Base-by-base conservation (phyloP, 2,888 invertebrate species). In the Orchestes rusci region DNA sequence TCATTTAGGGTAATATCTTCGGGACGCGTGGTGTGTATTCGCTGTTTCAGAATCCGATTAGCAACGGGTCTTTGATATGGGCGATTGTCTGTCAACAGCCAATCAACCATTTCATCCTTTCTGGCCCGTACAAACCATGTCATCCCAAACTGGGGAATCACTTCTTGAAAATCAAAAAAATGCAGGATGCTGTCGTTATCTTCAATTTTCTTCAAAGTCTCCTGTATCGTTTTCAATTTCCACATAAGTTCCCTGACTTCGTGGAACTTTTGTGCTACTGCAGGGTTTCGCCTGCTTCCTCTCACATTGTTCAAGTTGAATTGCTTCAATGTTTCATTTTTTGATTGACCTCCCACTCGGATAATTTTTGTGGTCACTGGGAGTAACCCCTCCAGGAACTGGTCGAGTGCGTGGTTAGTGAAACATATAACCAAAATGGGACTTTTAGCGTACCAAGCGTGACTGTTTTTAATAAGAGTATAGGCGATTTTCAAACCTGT, bases 401-500 rank as follows among this genome's bases (percentile, higher is more conserved):
- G 47, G 33, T 47, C 47, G 19, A 47, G 40, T 12, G 47, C 47
- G 28, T 47, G 47, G 36, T 47, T 90, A 5, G 89, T 90, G 62
- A 80, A 87, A 57, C 88, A 86, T 16, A 91, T 78, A 0, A 91
- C 70, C 5, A 90, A 67, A 63, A 47, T 43, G 13, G 47, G 47
- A 27, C 20, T 30, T 4, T 31, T 12, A 19, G 39, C 13, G 13
- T 33, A 90, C 73, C 73, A 73, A 2, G 50, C 19, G 0, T 51
- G 18, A 10, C 54, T 52, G 61, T 84, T 88, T 45, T 73, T 65
- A 2, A 89, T 63, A 16, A 91, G 60, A 0, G 77, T 74, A 41
- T 79, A 70, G 1, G 83, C 79, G 15, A 92, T 77, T 73, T 84
- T 81, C 19, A 86, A 68, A 0, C 89, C 89, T 27, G 27, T 10